phyloP scores from a whole-genome alignment of 2,797 vertebrate genomes.

The Triplophysa yarkandensis region DNA sequence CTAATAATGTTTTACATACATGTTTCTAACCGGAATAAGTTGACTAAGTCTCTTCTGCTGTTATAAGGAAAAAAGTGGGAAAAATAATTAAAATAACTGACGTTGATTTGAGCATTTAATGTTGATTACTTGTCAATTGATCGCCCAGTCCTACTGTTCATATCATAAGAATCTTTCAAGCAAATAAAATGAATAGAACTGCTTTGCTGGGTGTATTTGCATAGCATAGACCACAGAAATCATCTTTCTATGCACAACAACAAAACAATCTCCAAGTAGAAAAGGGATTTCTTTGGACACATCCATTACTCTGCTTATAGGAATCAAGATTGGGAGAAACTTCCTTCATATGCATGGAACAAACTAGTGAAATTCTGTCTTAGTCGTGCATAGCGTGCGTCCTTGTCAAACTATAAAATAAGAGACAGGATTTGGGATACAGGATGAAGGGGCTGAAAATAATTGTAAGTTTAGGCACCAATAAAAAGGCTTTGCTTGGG shows the following conservation, averaged over 20 bases:
- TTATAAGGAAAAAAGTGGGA: too few relatives aligned
- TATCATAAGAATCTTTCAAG: not conserved
- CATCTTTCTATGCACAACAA: not conserved
- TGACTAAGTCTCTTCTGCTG: too few relatives aligned
- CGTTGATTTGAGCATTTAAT: too few relatives aligned
- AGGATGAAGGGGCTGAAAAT: slow-evolving; percentile 43
- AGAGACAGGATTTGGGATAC: slow-evolving; percentile 2
- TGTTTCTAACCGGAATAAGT: too few relatives aligned
- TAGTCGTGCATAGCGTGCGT: slow-evolving; percentile 6
- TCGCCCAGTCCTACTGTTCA: not conserved
- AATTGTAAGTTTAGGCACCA: slow-evolving; percentile 60
- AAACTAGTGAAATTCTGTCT: not conserved
- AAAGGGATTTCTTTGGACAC: not conserved
- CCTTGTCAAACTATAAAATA: slow-evolving; percentile 50
- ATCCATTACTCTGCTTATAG: not conserved
- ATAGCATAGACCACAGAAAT: not conserved
- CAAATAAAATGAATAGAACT: not conserved
- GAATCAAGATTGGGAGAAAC: not conserved
- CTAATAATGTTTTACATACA: too few relatives aligned
- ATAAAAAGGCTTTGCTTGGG: slow-evolving; percentile 55
- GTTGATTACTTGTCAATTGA: too few relatives aligned
- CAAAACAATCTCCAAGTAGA: not conserved
- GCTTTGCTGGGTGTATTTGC: not conserved
- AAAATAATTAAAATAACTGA: too few relatives aligned
- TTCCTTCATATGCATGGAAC: not conserved